Base-by-base conservation (phyloP, 2,797 vertebrate species). In the Clarias laeviceps region DNA sequence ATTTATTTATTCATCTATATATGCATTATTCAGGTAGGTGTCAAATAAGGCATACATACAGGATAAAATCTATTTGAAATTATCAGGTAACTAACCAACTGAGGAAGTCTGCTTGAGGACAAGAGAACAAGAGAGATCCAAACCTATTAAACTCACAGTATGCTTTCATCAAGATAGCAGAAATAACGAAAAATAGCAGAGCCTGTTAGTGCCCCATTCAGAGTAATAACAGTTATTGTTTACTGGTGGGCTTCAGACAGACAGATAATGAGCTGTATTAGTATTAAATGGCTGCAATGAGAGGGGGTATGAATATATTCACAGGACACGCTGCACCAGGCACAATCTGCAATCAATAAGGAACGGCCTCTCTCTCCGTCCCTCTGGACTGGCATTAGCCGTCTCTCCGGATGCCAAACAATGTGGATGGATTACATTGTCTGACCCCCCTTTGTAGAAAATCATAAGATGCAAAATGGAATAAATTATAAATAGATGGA, bases 271-370 rank as follows among this genome's bases (percentile, higher is more conserved):
- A 92, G 82, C 82, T 70, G 68, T 84, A 82, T 84, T 32, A 66
- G 76, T 80, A 84, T 80, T 87, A 84, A 87, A 84, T 37, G 66
- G 86, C n/a, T 85, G 91, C 89, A 89, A 90, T 65, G 79, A 86
- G 90, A 83, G 90, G 59, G 40, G 34, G 92, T 84, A 94, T 95
- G 95, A 94, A 96, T 96, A 94, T 95, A 95, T 87, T 84, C 69
- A 37, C 95, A 95, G 95, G 95, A 96, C 95, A 93, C 93, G 92
- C 94, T 93, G 94, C 94, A 94, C 94, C 95, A 96, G 95, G 94
- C 96, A 97, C 96, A 97, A 96, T 95, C 97, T 97, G 97, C 95
- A 97, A 97, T 97, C 97, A 96, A 97, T 97, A 95, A 96, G 96
- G 96, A 96, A 95, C 96, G 96, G 92, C 96, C 97, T 96, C 92